Percentiles rank a stretch among this genome's conserved stretches.
phyloP scores from a whole-genome alignment of 2,888 invertebrate genomes.

The Hirtodrosophila alboralis region DNA sequence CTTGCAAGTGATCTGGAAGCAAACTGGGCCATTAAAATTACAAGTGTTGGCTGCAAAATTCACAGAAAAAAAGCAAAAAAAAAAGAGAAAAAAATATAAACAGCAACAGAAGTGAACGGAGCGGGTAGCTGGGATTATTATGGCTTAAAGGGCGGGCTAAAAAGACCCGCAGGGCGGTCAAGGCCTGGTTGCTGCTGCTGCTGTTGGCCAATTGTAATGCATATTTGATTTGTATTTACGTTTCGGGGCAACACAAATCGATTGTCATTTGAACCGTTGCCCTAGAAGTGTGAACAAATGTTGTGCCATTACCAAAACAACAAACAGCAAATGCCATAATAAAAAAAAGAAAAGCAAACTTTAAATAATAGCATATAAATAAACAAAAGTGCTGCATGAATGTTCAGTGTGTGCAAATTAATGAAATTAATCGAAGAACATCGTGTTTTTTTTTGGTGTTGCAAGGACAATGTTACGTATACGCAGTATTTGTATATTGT shows the following conservation, averaged over 20 bases:
- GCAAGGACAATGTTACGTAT: slow-evolving; percentile 44
- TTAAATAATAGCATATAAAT: slow-evolving; percentile 58
- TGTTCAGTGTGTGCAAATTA: slow-evolving; percentile 48
- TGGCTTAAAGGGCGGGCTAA: background rate
- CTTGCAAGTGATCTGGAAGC: slow-evolving; percentile 55
- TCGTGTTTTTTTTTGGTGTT: background rate
- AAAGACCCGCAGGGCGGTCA: slow-evolving; percentile 30
- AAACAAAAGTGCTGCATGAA: slow-evolving; percentile 42
- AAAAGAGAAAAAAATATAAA: too few species aligned
- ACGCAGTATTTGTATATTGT: slow-evolving; percentile 34
- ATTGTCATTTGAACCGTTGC: slow-evolving; percentile 63
- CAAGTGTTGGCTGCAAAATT: slow-evolving; percentile 52
- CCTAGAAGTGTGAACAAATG: slow-evolving; percentile 66
- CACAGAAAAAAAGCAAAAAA: slow-evolving; percentile 31
- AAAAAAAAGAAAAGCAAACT: slow-evolving; percentile 29
- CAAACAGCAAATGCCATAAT: slow-evolving; percentile 17
- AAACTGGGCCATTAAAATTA: slow-evolving; percentile 61
- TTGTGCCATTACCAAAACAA: slow-evolving; percentile 59
- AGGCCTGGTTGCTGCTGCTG: too few species aligned
- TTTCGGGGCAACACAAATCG: slow-evolving; percentile 59
- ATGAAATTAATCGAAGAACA: slow-evolving; percentile 42
- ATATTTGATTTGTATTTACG: slow-evolving; percentile 76
- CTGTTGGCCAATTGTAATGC: slow-evolving; percentile 73
- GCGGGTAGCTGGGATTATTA: background rate
- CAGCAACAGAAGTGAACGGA: slow-evolving; percentile 30